phyloP scores from a whole-genome alignment of 2,113 vertebrate genomes.

The Cavia porcellus region DNA sequence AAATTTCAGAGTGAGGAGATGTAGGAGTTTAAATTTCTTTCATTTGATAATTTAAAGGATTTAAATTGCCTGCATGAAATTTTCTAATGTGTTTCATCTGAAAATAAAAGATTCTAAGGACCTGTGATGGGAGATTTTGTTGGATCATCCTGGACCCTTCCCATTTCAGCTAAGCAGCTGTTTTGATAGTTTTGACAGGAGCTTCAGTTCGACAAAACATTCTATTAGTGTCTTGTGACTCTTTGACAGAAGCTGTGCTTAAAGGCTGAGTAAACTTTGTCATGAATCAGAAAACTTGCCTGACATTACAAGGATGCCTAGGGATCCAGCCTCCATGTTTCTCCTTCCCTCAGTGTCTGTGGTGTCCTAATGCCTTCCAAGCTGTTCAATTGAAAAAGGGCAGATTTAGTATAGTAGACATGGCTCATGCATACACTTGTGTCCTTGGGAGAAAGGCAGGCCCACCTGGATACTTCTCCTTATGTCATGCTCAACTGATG shows the following conservation, averaged over 20 bases:
- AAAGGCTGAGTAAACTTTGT: no score
- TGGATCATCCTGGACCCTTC: background rate
- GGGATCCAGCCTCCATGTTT: no score
- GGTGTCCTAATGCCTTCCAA: no score
- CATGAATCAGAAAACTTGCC: no score
- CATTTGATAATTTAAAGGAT: background rate
- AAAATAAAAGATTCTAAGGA: background rate
- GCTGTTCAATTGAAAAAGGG: no score
- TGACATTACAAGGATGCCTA: no score
- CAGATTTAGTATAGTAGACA: no score
- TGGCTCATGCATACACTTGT: background rate
- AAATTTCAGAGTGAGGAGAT: background rate
- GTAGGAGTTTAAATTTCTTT: background rate
- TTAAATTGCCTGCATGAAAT: background rate
- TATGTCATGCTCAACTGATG: slow-evolving; percentile 96
- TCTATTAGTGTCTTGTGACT: no score
- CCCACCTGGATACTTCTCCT: slow-evolving; percentile 95
- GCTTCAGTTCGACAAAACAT: background rate
- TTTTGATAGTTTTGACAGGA: no score
- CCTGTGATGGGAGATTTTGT: background rate
- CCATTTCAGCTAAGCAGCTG: background rate
- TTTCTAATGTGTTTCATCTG: background rate
- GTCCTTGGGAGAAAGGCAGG: background rate
- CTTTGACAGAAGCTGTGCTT: no score
- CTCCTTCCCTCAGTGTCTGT: no score